Evolutionary conservation across 2,113 vertebrate genomes (phyloP).

Genomic region (Dissostichus mawsoni): DNA sequence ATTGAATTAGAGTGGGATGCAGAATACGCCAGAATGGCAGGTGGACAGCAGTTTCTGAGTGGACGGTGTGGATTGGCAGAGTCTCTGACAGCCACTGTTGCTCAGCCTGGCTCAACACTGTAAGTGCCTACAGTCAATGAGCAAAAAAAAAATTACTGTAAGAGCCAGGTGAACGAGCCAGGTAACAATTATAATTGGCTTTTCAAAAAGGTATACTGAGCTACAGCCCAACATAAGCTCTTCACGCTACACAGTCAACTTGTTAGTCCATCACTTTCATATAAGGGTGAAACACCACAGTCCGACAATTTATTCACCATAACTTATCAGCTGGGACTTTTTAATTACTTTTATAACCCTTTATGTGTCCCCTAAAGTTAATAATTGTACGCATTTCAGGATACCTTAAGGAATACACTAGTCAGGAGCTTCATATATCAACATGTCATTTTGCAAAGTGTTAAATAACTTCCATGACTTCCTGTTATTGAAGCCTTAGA

Average conservation of each 20-base stretch:
- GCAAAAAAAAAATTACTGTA: slow-evolving; percentile 38
- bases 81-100: slow-evolving; percentile 67
- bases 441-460: no score
- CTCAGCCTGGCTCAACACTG: slow-evolving; percentile 59
- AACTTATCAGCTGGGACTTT: neutral
- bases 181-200: slow-evolving; percentile 29
- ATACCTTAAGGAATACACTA: no score
- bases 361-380: no score
- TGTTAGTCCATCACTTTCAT: slow-evolving; percentile 36
- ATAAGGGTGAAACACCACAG: neutral
- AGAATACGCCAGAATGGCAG: slow-evolving; percentile 82
- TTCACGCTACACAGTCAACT: slow-evolving; percentile 3
- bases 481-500: no score
- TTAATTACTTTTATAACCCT: neutral
- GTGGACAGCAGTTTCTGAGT: slow-evolving; percentile 74
- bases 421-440: no score
- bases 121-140: slow-evolving; percentile 60
- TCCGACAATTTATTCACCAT: slow-evolving; percentile 15
- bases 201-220: slow-evolving; percentile 29
- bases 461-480: no score
- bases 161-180: slow-evolving; percentile 29
- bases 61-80: slow-evolving; percentile 75
- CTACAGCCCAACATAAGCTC: slow-evolving; percentile 25
- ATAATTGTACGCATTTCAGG: no score
- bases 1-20: slow-evolving; percentile 79